Base-by-base conservation (phyloP, 2,113 vertebrate species). In the Dunckerocampus dactyliophorus region DNA sequence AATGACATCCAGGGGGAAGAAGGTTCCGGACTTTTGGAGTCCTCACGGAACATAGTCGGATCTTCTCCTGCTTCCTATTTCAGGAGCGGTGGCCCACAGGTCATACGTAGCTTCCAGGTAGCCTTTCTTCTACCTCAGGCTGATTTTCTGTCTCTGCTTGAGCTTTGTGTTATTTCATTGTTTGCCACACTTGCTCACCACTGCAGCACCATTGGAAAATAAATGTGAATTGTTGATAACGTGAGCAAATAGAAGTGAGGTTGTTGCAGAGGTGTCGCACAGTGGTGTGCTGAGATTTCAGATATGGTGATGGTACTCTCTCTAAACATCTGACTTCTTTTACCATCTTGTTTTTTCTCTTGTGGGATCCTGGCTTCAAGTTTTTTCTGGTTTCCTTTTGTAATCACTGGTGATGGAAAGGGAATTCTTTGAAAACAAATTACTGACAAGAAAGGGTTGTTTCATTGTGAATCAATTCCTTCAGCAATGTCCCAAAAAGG, bases 31-130 rank as follows among this genome's bases (percentile, higher is more conserved):
- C 51, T 37, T 43, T 62, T 12, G 3, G 58, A 74, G 59, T 10
- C 11, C 52, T 74, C 73, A 20, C 68, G 67, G 49, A 67, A 47
- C 61, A 68, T 71, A 65, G 61, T 48, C 24, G 85, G 74, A 73
- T 73, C 65, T 59, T 83, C 74, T 16, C 74, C 69, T 3, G 80
- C 82, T 75, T 80, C 80, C 47, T 78, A 51, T 85, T 82, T 85
- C 75, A 77, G 72, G 74, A 77, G 79, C 17, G 62, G 74, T 31
- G 85, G 75, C 73, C 84, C 84, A 19, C 74, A 65, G 73, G 82
- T 87, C 76, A 74, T 82, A 57, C 82, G 75, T 72, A 82, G 87
- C 75, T 88, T 79, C 69, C 82, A 89, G 87, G 87, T 88, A 90
- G 85, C 58, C 81, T 77, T 59, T 70, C 39, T 59, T 73, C 63